Evolutionary conservation across 2,888 invertebrate species (phyloP).

Genomic region (Aspidiotus destructor): DNA sequence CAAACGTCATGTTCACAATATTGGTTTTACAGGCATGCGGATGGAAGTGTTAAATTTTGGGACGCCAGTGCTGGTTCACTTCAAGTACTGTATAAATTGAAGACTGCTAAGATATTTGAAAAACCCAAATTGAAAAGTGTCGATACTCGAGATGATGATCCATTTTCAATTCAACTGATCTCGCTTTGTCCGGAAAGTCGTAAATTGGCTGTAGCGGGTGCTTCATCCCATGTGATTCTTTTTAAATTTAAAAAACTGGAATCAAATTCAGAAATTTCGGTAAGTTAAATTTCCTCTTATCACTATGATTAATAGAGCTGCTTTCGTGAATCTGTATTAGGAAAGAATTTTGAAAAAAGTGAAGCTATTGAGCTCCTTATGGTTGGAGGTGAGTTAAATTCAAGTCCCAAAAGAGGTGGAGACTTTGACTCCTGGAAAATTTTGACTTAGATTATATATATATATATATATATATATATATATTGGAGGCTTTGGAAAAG

Average conservation of each 20-base stretch:
- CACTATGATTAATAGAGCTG: too few relatives aligned
- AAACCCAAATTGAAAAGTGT: conserved; percentile 56
- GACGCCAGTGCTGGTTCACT: conserved; percentile 93
- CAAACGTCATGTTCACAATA: too few relatives aligned
- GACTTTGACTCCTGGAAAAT: too few relatives aligned
- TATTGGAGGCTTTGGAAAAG: too few relatives aligned
- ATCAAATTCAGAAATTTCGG: conserved; percentile 67
- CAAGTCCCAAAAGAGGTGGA: too few relatives aligned
- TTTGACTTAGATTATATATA: too few relatives aligned
- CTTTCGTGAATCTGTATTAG: too few relatives aligned
- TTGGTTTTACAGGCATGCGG: conserved; percentile 70
- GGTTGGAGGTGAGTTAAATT: too few relatives aligned
- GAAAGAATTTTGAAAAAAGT: too few relatives aligned
- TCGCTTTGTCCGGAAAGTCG: conserved; percentile 90
- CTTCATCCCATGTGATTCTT: conserved; percentile 85
- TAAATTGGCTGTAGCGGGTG: conserved; percentile 77
- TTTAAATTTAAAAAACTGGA: conserved; percentile 94
- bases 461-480: too few relatives aligned
- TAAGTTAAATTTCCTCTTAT: conserved; percentile 40
- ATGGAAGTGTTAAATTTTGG: conserved; percentile 98
- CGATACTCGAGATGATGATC: conserved; percentile 66
- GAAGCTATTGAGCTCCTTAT: too few relatives aligned
- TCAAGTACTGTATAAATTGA: conserved; percentile 94
- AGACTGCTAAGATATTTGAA: conserved; percentile 87
- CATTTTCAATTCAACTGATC: conserved; percentile 80